These are phyloP conservation scores for Rotaria macrura DNA, from an alignment of 2,888 invertebrate species.

Conservation along the genomic window DNA sequence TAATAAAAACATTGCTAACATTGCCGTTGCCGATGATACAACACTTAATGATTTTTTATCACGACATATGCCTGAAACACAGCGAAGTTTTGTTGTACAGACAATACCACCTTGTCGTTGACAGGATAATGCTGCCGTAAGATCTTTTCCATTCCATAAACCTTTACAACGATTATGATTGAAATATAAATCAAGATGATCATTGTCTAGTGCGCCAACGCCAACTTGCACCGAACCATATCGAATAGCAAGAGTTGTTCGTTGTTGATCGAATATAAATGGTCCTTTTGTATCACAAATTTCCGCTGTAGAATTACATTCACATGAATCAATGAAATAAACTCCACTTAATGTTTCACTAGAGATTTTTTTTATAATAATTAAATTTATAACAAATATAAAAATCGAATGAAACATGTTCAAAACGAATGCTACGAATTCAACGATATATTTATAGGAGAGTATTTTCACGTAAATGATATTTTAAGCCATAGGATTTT, in stretches of 20 bases:
- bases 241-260: background rate
- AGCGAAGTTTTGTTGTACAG: background rate
- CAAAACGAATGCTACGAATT: background rate
- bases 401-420: background rate
- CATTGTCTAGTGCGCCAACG: background rate
- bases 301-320: background rate
- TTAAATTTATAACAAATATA: background rate
- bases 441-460: background rate
- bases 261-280: background rate
- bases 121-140: background rate
- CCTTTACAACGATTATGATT: conserved; percentile 16
- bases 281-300: background rate
- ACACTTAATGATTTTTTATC: background rate
- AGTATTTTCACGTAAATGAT: background rate
- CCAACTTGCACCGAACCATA: background rate
- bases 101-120: background rate
- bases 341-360: background rate
- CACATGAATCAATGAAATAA: background rate
- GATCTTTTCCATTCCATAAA: background rate
- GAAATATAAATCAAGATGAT: background rate
- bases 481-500: background rate
- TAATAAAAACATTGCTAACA: background rate
- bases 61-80: background rate
- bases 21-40: background rate
- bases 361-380: background rate